A percentile compares a stretch with the other conserved stretches of the same genome.
Evolutionary conservation across 2,888 invertebrate species (phyloP).

Genomic region (Pandemis cinnamomeana): DNA sequence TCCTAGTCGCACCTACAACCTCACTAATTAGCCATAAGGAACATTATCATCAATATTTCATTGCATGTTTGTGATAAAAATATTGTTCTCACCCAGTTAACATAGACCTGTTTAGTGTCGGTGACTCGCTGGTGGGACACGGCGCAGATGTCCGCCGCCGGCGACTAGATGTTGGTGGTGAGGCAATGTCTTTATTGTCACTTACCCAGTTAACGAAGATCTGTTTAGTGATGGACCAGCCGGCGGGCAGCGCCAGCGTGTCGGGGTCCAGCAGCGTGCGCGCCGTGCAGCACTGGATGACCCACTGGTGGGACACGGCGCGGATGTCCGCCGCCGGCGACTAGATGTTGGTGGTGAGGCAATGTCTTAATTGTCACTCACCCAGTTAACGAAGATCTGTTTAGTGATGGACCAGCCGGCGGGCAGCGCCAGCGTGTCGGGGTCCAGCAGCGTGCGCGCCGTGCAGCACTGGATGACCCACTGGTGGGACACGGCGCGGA

Average conservation of each 20-base stretch:
- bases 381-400: conserved; percentile 74
- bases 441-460: conserved; percentile 62
- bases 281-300: conserved; percentile 85
- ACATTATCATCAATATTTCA: too few relatives aligned
- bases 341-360: conserved; percentile 75
- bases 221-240: conserved; percentile 83
- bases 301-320: conserved; percentile 89
- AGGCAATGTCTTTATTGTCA: background rate
- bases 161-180: conserved; percentile 83
- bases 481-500: conserved; percentile 86
- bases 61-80: too few relatives aligned
- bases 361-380: conserved; percentile 45
- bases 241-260: conserved; percentile 85
- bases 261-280: conserved; percentile 61
- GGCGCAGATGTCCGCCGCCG: conserved; percentile 87
- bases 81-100: too few relatives aligned
- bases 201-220: conserved; percentile 75
- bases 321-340: conserved; percentile 87
- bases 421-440: conserved; percentile 83
- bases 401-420: conserved; percentile 85
- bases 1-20: too few relatives aligned
- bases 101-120: too few relatives aligned
- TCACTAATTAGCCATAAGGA: too few relatives aligned
- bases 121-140: conserved; percentile 89
- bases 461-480: conserved; percentile 88